Conservation (phyloP, 2,888 invertebrate species). For the Anaspis maculata region DNA sequence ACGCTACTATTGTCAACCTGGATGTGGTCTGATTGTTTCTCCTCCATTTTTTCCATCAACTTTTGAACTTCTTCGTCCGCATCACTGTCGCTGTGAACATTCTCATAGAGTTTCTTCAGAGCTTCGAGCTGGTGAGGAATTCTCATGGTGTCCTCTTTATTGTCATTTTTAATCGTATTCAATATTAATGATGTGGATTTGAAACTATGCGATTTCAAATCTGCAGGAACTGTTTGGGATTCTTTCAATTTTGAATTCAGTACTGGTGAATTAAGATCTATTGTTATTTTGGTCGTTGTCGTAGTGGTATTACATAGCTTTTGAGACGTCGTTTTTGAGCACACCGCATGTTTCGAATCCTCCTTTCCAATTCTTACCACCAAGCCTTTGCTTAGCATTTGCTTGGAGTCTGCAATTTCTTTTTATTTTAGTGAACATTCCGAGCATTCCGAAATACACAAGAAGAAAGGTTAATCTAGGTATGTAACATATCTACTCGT, state of each 20-base stretch:
- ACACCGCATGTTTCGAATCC: slow-evolving; percentile 37
- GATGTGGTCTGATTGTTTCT: slow-evolving; percentile 17
- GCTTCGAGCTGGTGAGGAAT: slow-evolving; percentile 38
- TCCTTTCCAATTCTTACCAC: slow-evolving; percentile 40
- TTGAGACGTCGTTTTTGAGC: slow-evolving; percentile 36
- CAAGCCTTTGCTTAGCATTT: slow-evolving; percentile 41
- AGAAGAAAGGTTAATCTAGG: too few relatives aligned
- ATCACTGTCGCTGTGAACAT: slow-evolving; percentile 45
- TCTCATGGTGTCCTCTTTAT: slow-evolving; percentile 13
- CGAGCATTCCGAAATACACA: slow-evolving; percentile 7
- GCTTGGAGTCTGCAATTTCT: slow-evolving; percentile 35
- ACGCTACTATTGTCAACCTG: slow-evolving; percentile 38
- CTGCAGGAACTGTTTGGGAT: slow-evolving; percentile 19
- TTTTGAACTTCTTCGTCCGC: slow-evolving; percentile 55
- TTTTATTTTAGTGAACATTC: slow-evolving; percentile 12
- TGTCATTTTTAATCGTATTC: slow-evolving; percentile 33
- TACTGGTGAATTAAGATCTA: slow-evolving; percentile 38
- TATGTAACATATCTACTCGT: too few relatives aligned
- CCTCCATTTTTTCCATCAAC: slow-evolving; percentile 41
- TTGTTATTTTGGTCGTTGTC: slow-evolving; percentile 43
- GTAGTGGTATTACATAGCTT: slow-evolving; percentile 29
- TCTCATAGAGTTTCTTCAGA: slow-evolving; percentile 40
- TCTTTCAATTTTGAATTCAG: slow-evolving; percentile 17
- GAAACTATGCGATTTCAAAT: slow-evolving; percentile 34
- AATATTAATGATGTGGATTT: slow-evolving; percentile 43